Base-by-base conservation (phyloP, 2,113 vertebrate genomes). In the Trichomycterus rosablanca region DNA sequence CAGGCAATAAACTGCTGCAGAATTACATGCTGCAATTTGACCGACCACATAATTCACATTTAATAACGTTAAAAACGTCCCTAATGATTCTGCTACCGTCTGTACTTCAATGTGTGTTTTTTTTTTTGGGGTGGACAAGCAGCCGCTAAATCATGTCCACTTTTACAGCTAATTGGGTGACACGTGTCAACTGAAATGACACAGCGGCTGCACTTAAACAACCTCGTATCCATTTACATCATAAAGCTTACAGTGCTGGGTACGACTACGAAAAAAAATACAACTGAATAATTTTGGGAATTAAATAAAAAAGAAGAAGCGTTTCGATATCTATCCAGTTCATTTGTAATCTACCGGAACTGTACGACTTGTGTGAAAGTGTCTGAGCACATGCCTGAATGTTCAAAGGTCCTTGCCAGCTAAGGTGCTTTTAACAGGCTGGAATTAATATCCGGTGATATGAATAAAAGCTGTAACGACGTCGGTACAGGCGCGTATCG, bases 81-180 rank as follows among this genome's bases (percentile, higher is more conserved):
- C n/a, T n/a, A n/a, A n/a, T n/a, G n/a, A n/a, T n/a, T n/a, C n/a
- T n/a, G n/a, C n/a, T n/a, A n/a, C n/a, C n/a, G n/a, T n/a, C n/a
- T n/a, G n/a, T n/a, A n/a, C n/a, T n/a, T n/a, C n/a, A n/a, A n/a
- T n/a, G n/a, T n/a, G n/a, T n/a, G 24, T 14, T 14, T 22, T 44
- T 32, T 34, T 23, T 37, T 43, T 45, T 5, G 26, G 37, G 20
- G 18, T 48, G 50, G 53, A 48, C 32, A 24, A 54, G n/a, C 58
- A 59, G 40, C 51, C 37, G 63, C 62, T 43, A 37, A 45, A 42
- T 49, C 18, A 39, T 40, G 59, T 59, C 62, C 44, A 59, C 58
- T 35, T 39, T 55, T 56, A 43, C 16, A 34, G 34, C 42, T 67
- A 63, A 72, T 67, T 72, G 69, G 62, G 9, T 39, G 20, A 35